Evolutionary conservation across 2,888 invertebrate species (phyloP).

Genomic region (Strigamia transsilvanica): DNA sequence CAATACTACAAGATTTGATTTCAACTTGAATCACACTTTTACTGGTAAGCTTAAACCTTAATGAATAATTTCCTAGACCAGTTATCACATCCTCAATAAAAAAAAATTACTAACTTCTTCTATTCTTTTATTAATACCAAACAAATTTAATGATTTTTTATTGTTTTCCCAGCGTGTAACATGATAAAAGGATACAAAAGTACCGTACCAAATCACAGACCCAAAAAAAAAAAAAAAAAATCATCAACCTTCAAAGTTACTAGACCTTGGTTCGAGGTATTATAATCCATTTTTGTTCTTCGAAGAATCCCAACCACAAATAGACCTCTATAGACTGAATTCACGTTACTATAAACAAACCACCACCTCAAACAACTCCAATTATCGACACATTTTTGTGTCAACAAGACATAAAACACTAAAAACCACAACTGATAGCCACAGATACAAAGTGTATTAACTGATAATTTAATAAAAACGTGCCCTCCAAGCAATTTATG

Average conservation of each 20-base stretch:
- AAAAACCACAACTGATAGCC: neutral
- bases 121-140: neutral
- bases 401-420: neutral
- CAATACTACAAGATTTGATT: neutral
- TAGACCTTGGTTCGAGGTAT: conserved; percentile 19
- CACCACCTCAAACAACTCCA: neutral
- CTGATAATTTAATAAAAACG: neutral
- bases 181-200: neutral
- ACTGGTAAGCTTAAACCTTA: neutral
- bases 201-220: neutral
- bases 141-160: neutral
- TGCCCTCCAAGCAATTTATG: neutral
- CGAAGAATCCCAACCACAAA: conserved; percentile 18
- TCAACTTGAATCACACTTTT: neutral
- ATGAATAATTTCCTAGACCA: conserved; percentile 17
- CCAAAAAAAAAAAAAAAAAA: neutral
- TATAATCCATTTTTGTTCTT: conserved; percentile 22
- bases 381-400: conserved; percentile 20
- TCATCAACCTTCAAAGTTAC: neutral
- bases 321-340: neutral
- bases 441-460: neutral
- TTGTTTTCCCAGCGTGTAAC: neutral
- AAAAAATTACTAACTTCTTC: neutral
- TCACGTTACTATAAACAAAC: conserved; percentile 24
- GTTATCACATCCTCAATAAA: conserved; percentile 7